Base-by-base conservation (phyloP, 2,888 invertebrate genomes). In the Nephrotoma appendiculata region DNA sequence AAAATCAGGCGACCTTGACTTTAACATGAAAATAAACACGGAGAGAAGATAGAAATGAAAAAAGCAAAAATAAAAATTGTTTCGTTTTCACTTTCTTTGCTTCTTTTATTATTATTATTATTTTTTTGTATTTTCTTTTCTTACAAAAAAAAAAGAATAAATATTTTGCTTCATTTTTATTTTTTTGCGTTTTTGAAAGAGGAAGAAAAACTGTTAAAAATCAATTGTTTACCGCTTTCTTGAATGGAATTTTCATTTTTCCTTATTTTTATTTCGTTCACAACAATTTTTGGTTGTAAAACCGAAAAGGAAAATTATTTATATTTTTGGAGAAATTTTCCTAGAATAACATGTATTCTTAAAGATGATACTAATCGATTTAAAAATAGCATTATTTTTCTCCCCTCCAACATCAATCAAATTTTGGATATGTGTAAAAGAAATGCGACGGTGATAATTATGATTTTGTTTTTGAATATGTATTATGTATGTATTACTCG, bases 21-120 rank as follows among this genome's bases (percentile, higher is more conserved):
- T 84, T 84, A 84, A 41, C 84, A 84, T 84, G 84, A 84, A 84
- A 84, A 84, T 84, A 84, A 84, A 84, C 84, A 84, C 84, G 84
- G 84, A 84, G 42, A 42, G 43, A 84, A 84, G 84, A 84, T 84
- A 84, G 84, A 84, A 84, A 84, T 42, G n/a, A 84, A 84, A 84
- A 84, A 84, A 42, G 42, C 71, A 71, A 71, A 71, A 71, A 71
- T 71, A 71, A 71, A 71, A 71, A 71, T 84, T 84, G 41, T 84
- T 84, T 84, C 84, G 84, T 84, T 84, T 84, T 84, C 84, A 84
- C 84, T 84, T 84, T 84, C 84, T 84, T n/a, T 42, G 71, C 71
- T 71, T 71, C 9, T 71, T 31, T 71, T 71, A 71, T 71, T 71
- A 71, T 71, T 71, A 71, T 71, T 71, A 71, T 71, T 71, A 71